Percentiles rank a stretch among this genome's conserved stretches.
Conservation (phyloP, 2,113 vertebrate species). For the Camarhynchus parvulus region DNA sequence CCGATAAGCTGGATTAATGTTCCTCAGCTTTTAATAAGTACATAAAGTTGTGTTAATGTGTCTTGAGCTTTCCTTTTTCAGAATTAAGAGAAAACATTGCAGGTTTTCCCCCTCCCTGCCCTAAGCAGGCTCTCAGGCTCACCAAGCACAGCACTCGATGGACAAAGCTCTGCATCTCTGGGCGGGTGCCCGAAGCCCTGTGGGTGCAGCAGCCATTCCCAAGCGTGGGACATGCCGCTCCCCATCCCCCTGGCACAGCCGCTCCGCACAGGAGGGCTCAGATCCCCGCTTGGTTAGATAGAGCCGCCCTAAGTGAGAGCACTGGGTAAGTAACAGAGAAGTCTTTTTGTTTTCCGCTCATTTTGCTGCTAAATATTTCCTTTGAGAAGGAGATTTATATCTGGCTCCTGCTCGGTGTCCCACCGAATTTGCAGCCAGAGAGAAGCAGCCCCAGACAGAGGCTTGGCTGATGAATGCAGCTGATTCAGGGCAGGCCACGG, state of each 20-base stretch:
- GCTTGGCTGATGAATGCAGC: constrained; percentile 2
- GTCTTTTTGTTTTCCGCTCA: background rate
- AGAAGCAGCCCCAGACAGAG: background rate
- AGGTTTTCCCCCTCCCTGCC: background rate
- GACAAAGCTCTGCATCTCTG: background rate
- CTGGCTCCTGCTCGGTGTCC: background rate
- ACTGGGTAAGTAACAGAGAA: constrained; percentile 37
- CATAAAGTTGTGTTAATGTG: background rate
- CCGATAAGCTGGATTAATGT: fast-evolving
- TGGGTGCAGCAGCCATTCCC: background rate
- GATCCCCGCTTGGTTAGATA: background rate
- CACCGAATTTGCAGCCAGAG: background rate
- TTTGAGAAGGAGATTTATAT: constrained; percentile 33
- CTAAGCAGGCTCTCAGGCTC: background rate
- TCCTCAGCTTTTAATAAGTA: background rate
- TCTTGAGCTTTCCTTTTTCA: constrained; percentile 30
- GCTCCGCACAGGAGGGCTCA: background rate
- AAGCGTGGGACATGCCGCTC: background rate
- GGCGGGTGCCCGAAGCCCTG: background rate
- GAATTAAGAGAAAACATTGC: background rate
- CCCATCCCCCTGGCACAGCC: background rate
- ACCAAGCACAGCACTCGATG: background rate
- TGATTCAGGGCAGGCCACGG: background rate
- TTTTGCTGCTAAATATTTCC: constrained; percentile 34
- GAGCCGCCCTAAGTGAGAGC: background rate